Conservation (phyloP, 2,888 invertebrate genomes). For the Eueremaeus valkanovi region DNA sequence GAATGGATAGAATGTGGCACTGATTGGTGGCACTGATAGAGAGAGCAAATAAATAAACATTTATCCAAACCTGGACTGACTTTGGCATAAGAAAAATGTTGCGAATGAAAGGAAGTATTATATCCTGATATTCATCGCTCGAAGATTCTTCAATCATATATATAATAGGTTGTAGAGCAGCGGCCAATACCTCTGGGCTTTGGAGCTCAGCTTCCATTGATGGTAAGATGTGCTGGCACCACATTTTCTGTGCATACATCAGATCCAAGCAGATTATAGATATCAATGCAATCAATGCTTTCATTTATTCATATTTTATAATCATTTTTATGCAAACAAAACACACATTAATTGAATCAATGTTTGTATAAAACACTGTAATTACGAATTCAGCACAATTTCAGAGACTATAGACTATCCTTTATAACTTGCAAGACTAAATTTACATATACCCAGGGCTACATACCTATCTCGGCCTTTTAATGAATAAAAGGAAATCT, state of each 20-base stretch:
- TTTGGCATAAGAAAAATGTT: conserved; percentile 53
- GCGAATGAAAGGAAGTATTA: conserved; percentile 68
- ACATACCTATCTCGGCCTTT: too few species aligned
- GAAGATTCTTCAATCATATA: conserved; percentile 74
- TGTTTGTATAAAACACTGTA: neutral
- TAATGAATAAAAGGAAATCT: too few species aligned
- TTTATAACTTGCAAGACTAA: too few species aligned
- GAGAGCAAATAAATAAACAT: conserved; percentile 17
- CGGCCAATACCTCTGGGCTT: conserved; percentile 77
- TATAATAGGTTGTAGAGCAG: conserved; percentile 76
- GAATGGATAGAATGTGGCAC: neutral
- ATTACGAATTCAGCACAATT: too few species aligned
- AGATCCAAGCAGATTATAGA: too few species aligned
- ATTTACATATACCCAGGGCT: too few species aligned
- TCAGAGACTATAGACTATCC: too few species aligned
- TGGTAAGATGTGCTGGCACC: conserved; percentile 92
- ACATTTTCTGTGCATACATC: conserved; percentile 69
- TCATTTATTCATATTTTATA: neutral
- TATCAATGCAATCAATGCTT: neutral
- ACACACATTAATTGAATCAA: neutral
- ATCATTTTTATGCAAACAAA: neutral
- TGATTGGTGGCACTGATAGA: neutral
- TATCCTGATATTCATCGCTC: conserved; percentile 70
- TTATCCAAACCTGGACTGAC: conserved; percentile 56
- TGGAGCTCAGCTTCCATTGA: conserved; percentile 77